Base-by-base conservation (phyloP, 2,888 invertebrate genomes). In the Phasia obesa region DNA sequence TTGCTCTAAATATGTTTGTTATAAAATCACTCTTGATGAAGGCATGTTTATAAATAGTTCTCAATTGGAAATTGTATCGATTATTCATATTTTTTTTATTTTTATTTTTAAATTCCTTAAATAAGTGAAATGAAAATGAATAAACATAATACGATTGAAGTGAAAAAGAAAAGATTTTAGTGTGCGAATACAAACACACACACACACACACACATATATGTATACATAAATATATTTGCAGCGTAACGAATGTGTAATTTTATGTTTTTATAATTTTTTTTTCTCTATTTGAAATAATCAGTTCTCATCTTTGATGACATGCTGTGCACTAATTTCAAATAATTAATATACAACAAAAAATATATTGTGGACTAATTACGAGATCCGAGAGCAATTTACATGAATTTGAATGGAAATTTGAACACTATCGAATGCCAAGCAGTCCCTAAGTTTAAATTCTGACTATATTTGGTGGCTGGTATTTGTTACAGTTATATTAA, bases 31-130 rank as follows among this genome's bases (percentile, higher is more conserved):
- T 21, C 64, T 31, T 31, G 31, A 35, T 65, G 49, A 65, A 15
- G 35, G 49, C 17, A 47, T 65, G 49, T 65, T 65, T 49, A 65
- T 35, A 65, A 65, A 65, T 65, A 65, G 35, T 51, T 51, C 38
- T 35, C 35, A 65, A 38, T 38, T 51, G 23, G 23, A 65, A 38
- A 51, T 65, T 38, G 17, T 19, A 51, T 35, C 31, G 9, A 65
- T 65, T 65, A 65, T 65, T 65, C 65, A 65, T 38, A 23, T 51
- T 51, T n/a, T 35, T 38, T 38, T 35, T 38, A 23, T 51, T 38
- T 17, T 51, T 51, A 11, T 35, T 38, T 38, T 35, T 38, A 23
- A 35, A 65, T 49, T 31, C 15, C n/a, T 65, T 49, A 17, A 47
- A n/a, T 42, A n/a, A 42, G 15, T 49, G 6, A 65, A 49, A 47